A percentile compares a stretch with the other conserved stretches of the same genome.
Conservation (phyloP, 2,113 vertebrate species). For the Thalassarche chlororhynchos region DNA sequence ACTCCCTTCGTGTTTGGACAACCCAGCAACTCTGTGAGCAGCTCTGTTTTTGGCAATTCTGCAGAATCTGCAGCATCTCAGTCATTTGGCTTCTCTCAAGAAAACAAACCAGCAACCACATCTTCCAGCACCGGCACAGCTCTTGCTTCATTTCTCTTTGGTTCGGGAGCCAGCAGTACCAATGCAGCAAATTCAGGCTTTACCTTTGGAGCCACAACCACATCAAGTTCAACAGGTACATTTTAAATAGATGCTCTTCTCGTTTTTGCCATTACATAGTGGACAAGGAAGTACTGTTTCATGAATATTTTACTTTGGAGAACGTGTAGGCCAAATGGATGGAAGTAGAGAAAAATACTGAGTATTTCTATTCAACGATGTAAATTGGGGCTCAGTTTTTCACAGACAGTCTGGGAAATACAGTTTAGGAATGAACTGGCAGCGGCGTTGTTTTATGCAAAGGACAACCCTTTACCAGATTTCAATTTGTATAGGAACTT, state of each 20-base stretch:
- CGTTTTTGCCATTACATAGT: background rate
- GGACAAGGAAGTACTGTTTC: background rate
- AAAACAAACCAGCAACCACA: slow-evolving; percentile 79
- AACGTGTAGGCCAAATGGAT: background rate
- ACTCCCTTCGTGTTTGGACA: slow-evolving; percentile 87
- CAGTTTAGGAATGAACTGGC: background rate
- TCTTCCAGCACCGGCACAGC: slow-evolving; percentile 40
- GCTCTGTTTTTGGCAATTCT: slow-evolving; percentile 74
- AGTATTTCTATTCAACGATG: background rate
- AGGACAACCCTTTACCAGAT: background rate
- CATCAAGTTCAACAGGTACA: slow-evolving; percentile 84
- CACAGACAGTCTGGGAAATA: background rate
- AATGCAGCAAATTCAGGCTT: slow-evolving; percentile 79
- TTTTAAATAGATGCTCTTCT: background rate
- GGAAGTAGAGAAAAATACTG: background rate
- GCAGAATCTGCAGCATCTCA: slow-evolving; percentile 77
- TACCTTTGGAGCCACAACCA: slow-evolving; percentile 81
- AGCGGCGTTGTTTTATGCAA: background rate
- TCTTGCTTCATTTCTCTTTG: slow-evolving; percentile 84
- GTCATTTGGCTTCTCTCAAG: slow-evolving; percentile 86
- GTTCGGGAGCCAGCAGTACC: slow-evolving; percentile 61
- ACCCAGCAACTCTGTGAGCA: slow-evolving; percentile 75
- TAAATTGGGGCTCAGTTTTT: background rate
- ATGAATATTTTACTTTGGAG: background rate
- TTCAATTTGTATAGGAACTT: background rate